Base-by-base conservation (phyloP, 2,888 invertebrate genomes). In the Ypsolopha scabrella region DNA sequence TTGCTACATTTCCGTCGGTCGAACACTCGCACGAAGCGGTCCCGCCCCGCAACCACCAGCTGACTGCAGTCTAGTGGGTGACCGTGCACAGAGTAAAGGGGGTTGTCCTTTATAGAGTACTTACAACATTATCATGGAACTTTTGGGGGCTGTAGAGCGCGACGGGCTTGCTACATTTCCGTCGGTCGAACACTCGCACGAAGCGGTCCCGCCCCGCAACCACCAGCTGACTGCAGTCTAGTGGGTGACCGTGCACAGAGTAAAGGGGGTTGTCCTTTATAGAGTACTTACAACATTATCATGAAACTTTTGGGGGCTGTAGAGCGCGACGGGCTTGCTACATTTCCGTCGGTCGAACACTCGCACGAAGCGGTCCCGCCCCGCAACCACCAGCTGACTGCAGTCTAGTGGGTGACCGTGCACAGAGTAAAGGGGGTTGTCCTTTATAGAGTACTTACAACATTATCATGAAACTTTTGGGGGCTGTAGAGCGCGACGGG, bases 11-110 rank as follows among this genome's bases (percentile, higher is more conserved):
- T 24, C 24, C 24, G 24, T 24, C 24, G 24, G 24, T 24, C 24
- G 24, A 24, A 24, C 24, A 24, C 24, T 2, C 24, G 24, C 24
- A 24, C 24, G 24, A 24, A 24, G 4, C 24, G 24, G 24, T 24
- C 24, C 24, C 24, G 24, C 24, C 24, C 24, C 24, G 24, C 2
- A 4, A 24, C 24, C 24, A 24, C 24, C 24, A 24, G 24, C 24
- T 4, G 24, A 51, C 90, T 85, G 9, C 91, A 86, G 60, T 91
- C 90, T 36, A 91, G 74, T 0, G 97, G 97, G 88, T 98, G 93
- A 6, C 92, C 91, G 62, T 93, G 89, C 65, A 98, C 93, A 72
- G 96, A 95, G 82, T 96, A 97, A 54, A 98, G 81, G n/a, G 94
- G 90, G 24, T 24, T 24, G 24, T 24, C 24, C 24, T 24, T 24